Conservation (phyloP, 2,113 vertebrate species). For the Brachyistius frenatus region DNA sequence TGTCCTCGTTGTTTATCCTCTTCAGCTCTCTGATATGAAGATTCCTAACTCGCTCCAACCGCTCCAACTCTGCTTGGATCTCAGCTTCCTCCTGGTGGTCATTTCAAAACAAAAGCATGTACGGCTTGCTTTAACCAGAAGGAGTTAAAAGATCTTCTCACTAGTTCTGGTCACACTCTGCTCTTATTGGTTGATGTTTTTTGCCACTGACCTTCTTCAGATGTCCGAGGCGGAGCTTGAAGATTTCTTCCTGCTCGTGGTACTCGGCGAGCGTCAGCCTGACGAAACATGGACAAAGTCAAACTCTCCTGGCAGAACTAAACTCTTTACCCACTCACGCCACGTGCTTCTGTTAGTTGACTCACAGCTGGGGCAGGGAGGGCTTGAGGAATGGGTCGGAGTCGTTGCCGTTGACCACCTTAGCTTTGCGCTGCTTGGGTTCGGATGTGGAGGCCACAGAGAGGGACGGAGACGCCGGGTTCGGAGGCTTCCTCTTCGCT, state of each 20-base stretch:
- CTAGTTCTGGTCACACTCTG: background rate
- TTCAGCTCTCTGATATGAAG: slow-evolving; percentile 99
- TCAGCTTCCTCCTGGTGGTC: slow-evolving; percentile 93
- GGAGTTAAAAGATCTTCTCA: background rate
- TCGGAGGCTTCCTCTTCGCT: slow-evolving; percentile 97
- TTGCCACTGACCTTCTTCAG: slow-evolving; percentile 92
- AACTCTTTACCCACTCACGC: background rate
- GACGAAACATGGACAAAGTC: slow-evolving; percentile 52
- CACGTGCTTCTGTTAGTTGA: slow-evolving; percentile 35
- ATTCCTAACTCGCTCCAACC: slow-evolving; percentile 97
- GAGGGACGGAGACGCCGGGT: slow-evolving; percentile 93
- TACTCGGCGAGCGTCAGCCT: slow-evolving; percentile 98
- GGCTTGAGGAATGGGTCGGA: slow-evolving; percentile 98
- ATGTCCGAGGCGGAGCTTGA: slow-evolving; percentile 98
- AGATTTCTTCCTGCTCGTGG: slow-evolving; percentile 99
- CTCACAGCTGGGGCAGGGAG: slow-evolving; percentile 97
- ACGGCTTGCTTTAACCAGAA: background rate
- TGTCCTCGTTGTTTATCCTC: slow-evolving; percentile 99
- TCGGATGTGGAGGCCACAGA: slow-evolving; percentile 93
- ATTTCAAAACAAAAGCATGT: background rate
- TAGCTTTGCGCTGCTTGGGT: slow-evolving; percentile 98
- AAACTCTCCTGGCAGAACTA: background rate
- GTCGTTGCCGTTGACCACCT: slow-evolving; percentile 98
- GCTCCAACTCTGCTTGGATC: slow-evolving; percentile 97
- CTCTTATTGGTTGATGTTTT: background rate